Evolutionary conservation across 2,797 vertebrate species (phyloP).

Genomic region (Australoheros facetus): DNA sequence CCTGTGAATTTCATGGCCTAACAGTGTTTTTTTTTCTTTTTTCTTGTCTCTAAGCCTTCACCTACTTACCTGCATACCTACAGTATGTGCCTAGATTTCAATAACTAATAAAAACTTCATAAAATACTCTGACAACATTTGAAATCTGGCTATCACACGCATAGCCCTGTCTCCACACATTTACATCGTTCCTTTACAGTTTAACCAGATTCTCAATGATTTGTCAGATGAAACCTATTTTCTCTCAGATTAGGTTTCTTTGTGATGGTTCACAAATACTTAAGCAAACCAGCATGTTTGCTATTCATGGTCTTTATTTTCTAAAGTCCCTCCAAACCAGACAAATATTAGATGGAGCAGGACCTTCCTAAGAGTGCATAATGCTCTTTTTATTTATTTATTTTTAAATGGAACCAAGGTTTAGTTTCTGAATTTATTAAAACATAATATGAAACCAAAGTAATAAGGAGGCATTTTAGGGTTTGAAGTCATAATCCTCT

Average conservation of each 20-base stretch:
- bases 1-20: background rate
- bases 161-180: background rate
- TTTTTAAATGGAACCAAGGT: background rate
- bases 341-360: background rate
- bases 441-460: background rate
- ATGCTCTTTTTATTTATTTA: background rate
- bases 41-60: background rate
- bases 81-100: background rate
- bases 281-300: background rate
- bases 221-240: background rate
- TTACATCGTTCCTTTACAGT: background rate
- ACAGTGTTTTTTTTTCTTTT: background rate
- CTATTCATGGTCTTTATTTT: background rate
- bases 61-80: background rate
- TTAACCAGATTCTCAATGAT: background rate
- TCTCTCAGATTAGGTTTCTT: background rate
- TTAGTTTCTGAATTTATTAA: background rate
- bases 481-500: background rate
- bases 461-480: background rate
- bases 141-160: background rate
- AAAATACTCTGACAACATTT: background rate
- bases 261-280: background rate
- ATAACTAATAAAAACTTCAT: background rate
- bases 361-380: background rate
- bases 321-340: background rate